Conservation (phyloP, 2,113 vertebrate species). For the Notothenia rossii region DNA sequence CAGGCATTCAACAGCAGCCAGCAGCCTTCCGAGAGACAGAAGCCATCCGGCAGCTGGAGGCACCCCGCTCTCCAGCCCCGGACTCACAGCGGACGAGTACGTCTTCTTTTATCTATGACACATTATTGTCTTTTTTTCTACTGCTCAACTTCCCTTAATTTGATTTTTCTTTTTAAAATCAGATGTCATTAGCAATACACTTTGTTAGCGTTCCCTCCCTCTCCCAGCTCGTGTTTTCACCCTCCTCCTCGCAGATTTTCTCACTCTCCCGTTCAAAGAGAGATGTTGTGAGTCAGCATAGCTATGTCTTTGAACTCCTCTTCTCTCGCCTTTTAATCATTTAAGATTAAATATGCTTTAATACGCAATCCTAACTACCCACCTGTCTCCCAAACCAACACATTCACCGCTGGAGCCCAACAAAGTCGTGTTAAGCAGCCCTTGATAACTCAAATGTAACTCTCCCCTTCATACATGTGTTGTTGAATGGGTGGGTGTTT, state of each 20-base stretch:
- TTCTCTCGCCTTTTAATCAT: constrained; percentile 68
- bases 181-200: constrained; percentile 16
- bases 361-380: constrained; percentile 47
- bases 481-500: constrained; percentile 29
- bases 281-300: constrained; percentile 66
- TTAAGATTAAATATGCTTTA: constrained; percentile 70
- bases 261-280: constrained; percentile 47
- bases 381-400: constrained; percentile 25
- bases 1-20: constrained; percentile 89
- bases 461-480: constrained; percentile 16
- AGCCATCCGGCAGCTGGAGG: constrained; percentile 82
- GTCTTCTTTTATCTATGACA: constrained; percentile 47
- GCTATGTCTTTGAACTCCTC: constrained; percentile 70
- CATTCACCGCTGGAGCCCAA: constrained; percentile 29
- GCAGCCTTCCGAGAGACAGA: constrained; percentile 91
- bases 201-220: neutral
- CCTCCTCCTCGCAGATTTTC: constrained; percentile 49
- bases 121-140: neutral
- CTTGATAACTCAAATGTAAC: constrained; percentile 36
- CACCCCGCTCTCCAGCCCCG: constrained; percentile 77
- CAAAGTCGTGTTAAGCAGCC: constrained; percentile 43
- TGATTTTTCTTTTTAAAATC: neutral
- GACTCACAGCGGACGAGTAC: constrained; percentile 89
- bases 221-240: constrained; percentile 36
- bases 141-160: neutral